Evolutionary conservation across 1,140 invertebrate genomes (phyloP), one percentile per base, ranked within the genome.

Genomic region (Palaemon carinicauda): DNA sequence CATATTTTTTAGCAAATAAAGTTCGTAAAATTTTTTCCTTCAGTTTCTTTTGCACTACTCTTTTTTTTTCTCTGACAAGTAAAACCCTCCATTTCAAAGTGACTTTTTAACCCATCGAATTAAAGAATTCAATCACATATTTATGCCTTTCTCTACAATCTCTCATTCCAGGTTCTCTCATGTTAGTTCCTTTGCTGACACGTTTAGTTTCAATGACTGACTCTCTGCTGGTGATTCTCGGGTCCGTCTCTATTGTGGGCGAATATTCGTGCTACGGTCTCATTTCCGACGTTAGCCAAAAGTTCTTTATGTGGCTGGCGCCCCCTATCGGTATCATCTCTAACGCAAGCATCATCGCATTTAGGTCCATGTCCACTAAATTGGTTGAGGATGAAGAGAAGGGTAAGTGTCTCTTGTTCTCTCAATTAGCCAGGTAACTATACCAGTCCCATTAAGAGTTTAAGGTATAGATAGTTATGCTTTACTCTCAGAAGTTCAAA

Each of bases 331-430:
- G 87, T 9, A 74, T 88, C 54, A 78, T 88, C 33, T 85, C 87
- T n/a, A 88, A 88, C 77, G 87, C 87, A n/a, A 80, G 80, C 69
- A 80, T 85, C 74, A 85, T 88, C 60, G 87, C 87, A 51, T 84
- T 88, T 60, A 84, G 87, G 69, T 88, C 87, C 60, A 69, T 88
- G 77, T 81, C 87, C 24, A 88, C 87, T 31, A 88, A 88, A 53
- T 19, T 88, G 17, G 87, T 88, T 19, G 52, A 27, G 15, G 52
- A 79, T 14, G 75, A 84, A 24, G 87, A 88, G 71, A 88, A 88
- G 75, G 87, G 87, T 88, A 9, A 21, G 41, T n/a, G n/a, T 80
- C 29, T 53, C 17, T 27, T 60, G 24, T 27, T 17, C 29, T 12
- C 65, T 27, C 0, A 4, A 9, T 69, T 69, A 27, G n/a, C 5